Conservation (phyloP, 1,140 invertebrate species). For the Andrena cerasifolii region DNA sequence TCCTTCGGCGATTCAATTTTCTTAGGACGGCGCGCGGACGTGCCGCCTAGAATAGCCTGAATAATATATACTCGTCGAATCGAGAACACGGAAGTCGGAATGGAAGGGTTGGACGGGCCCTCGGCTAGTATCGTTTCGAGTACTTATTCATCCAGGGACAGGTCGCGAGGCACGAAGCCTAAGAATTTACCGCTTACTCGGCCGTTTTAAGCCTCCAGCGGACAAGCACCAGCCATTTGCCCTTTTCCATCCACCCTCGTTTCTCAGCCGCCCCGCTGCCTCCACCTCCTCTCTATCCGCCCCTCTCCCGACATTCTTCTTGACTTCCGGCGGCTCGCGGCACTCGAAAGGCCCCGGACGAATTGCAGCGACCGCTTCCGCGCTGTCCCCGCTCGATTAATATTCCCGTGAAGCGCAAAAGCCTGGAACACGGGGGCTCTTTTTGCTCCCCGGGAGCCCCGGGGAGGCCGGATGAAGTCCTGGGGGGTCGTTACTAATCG, state of each 20-base stretch:
- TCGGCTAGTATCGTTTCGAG: constrained; percentile 37
- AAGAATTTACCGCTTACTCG: constrained; percentile 72
- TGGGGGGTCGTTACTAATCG: constrained; percentile 59
- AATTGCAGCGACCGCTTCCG: neutral
- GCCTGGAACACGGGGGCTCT: constrained; percentile 23
- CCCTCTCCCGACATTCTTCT: constrained; percentile 25
- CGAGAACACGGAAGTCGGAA: constrained; percentile 1
- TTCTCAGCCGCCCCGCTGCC: constrained; percentile 10
- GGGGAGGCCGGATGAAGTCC: constrained; percentile 50
- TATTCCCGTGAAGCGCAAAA: constrained; percentile 53
- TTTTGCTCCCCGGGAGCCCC: constrained; percentile 41
- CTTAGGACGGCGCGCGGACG: constrained; percentile 19
- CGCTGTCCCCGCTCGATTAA: constrained; percentile 50
- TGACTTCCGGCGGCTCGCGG: neutral
- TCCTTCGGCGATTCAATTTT: constrained; percentile 49
- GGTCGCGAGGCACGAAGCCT: constrained; percentile 50
- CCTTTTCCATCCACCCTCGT: constrained; percentile 24
- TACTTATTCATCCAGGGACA: constrained; percentile 8
- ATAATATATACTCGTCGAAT: constrained; percentile 44
- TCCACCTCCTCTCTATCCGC: constrained; percentile 7
- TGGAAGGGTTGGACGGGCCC: constrained; percentile 29
- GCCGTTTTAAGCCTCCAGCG: constrained; percentile 69
- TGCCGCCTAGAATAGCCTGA: constrained; percentile 33
- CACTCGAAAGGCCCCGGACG: constrained; percentile 3
- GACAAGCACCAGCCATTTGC: constrained; percentile 57